Conservation (phyloP, 1,140 invertebrate genomes). For the Ostrea edulis region DNA sequence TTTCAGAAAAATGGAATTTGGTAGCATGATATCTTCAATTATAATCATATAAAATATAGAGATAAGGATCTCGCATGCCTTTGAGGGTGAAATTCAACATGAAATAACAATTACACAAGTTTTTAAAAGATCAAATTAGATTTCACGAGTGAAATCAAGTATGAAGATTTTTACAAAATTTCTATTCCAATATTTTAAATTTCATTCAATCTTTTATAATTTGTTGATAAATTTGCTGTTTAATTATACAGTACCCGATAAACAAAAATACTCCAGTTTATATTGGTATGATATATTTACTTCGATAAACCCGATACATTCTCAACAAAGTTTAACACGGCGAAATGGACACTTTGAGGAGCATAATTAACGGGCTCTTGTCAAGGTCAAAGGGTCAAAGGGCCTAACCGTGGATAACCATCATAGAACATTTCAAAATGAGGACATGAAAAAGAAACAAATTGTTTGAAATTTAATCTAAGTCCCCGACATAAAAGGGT, state of each 20-base stretch:
- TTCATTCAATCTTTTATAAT: not conserved
- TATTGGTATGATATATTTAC: too few relatives aligned
- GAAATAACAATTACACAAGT: not conserved
- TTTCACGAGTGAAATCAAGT: not conserved
- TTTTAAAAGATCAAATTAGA: not conserved
- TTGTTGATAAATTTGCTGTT: not conserved
- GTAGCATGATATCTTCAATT: not conserved
- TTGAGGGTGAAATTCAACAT: not conserved
- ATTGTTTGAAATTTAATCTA: constrained; percentile 5
- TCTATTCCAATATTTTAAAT: not conserved
- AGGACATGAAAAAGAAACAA: constrained; percentile 7
- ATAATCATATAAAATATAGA: constrained; percentile 22
- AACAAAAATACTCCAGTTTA: too few relatives aligned
- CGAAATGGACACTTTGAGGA: not conserved
- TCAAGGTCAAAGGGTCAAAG: not conserved
- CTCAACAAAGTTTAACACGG: not conserved
- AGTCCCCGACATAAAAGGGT: not conserved
- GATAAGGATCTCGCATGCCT: constrained; percentile 7
- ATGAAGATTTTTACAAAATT: not conserved
- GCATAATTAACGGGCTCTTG: not conserved
- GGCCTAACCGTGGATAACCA: not conserved
- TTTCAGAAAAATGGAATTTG: constrained; percentile 8
- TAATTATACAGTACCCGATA: too few relatives aligned
- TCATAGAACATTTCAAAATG: not conserved
- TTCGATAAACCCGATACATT: not conserved